Base-by-base conservation (phyloP, 2,888 invertebrate genomes). In the Ophonus ardosiacus region DNA sequence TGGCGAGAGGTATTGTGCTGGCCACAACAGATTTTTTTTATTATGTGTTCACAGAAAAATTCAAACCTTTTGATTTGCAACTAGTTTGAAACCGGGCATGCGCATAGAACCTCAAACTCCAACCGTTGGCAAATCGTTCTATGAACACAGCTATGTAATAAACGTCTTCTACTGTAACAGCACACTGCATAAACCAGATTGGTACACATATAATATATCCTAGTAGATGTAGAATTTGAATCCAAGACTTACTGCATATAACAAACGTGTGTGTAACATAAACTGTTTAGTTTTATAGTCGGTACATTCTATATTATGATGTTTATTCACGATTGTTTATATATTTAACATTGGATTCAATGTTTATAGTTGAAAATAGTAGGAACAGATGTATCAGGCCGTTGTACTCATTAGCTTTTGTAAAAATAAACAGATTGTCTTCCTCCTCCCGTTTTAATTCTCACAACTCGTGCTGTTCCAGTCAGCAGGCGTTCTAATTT, bases 351-450 rank as follows among this genome's bases (percentile, higher is more conserved):
- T 68, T 38, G 68, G 15, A 38, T 68, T 68, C 7, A 38, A 68
- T 31, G 63, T 24, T 63, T 31, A 65, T 13, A n/a, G 38, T 68
- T 68, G n/a, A 68, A 63, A 63, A 63, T 63, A 63, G 63, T 21
- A 13, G 13, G 13, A 63, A 21, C 68, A 68, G 68, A 68, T 68
- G 68, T 38, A 68, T 4, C 68, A 38, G 68, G 68, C 31, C 68
- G 15, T 68, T 68, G 68, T 68, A 68, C 68, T 31, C 68, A 68
- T 68, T 68, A 68, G 10, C 31, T 68, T 63, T 38, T n/a, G 31
- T 13, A 68, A 68, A 63, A 68, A 68, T 68, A 68, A 68, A 68
- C 68, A 68, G 68, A 38, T 15, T 15, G 24, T 31, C 68, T 38
- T 24, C 31, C 5, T 24, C 24, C 17, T 63, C 24, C 24, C 21